Percentiles rank a stretch among this genome's conserved stretches.
Conservation (phyloP, 1,140 invertebrate species). For the Lysiphlebus fabarum region DNA sequence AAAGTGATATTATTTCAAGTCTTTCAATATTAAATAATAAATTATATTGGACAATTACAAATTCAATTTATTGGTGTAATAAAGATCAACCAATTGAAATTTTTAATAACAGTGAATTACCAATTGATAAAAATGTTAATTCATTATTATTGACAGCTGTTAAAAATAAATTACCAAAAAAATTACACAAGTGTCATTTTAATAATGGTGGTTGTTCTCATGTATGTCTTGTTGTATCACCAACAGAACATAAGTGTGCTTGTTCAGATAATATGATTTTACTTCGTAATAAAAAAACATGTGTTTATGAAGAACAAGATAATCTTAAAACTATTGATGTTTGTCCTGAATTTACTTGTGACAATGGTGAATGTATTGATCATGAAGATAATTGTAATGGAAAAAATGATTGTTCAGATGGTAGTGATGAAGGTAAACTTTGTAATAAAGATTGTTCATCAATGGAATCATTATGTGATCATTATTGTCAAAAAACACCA, state of each 20-base stretch:
- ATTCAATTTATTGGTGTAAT: slow-evolving; percentile 60
- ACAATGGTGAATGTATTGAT: slow-evolving; percentile 54
- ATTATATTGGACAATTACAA: slow-evolving; percentile 52
- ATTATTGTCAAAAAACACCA: slow-evolving; percentile 74
- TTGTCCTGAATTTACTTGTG: slow-evolving; percentile 51
- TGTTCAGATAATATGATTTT: slow-evolving; percentile 62
- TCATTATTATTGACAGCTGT: slow-evolving; percentile 38
- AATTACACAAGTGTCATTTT: slow-evolving; percentile 59
- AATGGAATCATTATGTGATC: slow-evolving; percentile 59
- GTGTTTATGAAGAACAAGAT: slow-evolving; percentile 62
- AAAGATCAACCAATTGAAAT: slow-evolving; percentile 49
- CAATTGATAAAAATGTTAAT: slow-evolving; percentile 22
- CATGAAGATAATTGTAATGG: slow-evolving; percentile 64
- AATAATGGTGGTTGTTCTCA: slow-evolving; percentile 72
- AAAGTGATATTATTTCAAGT: no score
- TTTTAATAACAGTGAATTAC: slow-evolving; percentile 44
- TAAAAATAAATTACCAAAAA: slow-evolving; percentile 27
- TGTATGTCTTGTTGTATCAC: slow-evolving; percentile 61
- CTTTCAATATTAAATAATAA: slow-evolving; percentile 55
- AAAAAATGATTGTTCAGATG: slow-evolving; percentile 72
- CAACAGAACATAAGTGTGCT: slow-evolving; percentile 50
- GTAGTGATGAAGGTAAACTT: slow-evolving; percentile 62
- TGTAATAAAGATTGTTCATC: slow-evolving; percentile 72
- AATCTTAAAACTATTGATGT: slow-evolving; percentile 57
- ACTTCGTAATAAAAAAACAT: slow-evolving; percentile 54